A percentile compares a stretch with the other conserved stretches of the same genome.
Evolutionary conservation across 2,888 invertebrate genomes (phyloP).

Genomic region (Leptarthrus brevirostris): DNA sequence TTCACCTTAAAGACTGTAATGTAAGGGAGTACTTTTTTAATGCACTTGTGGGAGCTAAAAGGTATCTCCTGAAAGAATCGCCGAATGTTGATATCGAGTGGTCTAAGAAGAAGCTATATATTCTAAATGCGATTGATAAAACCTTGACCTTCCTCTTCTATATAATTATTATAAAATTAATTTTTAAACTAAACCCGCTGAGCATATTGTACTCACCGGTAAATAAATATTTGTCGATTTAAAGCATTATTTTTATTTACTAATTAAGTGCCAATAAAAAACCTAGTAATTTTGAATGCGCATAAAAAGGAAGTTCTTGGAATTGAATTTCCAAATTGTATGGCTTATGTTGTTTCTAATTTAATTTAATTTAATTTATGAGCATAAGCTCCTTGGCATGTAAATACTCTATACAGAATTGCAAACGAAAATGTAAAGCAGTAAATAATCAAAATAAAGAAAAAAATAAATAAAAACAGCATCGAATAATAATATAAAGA

Average conservation of each 20-base stretch:
- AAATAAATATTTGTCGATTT: neutral
- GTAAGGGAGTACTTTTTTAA: slow-evolving; percentile 60
- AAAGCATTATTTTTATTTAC: neutral
- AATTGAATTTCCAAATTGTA: neutral
- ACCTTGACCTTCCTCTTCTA: neutral
- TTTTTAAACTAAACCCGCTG: neutral
- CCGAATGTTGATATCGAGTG: slow-evolving; percentile 69
- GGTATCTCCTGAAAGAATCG: slow-evolving; percentile 62
- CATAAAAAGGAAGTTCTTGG: neutral
- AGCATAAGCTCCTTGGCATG: too few species aligned
- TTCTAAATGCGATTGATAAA: neutral
- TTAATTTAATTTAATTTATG: too few species aligned
- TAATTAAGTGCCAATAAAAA: neutral
- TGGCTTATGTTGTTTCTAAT: too few species aligned
- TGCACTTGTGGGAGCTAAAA: slow-evolving; percentile 62
- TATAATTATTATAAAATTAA: neutral
- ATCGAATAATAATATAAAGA: too few species aligned
- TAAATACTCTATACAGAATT: too few species aligned
- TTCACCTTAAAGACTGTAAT: slow-evolving; percentile 59
- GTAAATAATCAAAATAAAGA: too few species aligned
- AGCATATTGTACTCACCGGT: neutral
- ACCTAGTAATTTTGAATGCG: neutral
- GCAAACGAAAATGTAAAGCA: too few species aligned
- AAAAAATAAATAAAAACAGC: too few species aligned
- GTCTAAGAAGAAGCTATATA: slow-evolving; percentile 3